Base-by-base conservation (phyloP, 2,797 vertebrate genomes). In the Tadarida brasiliensis region DNA sequence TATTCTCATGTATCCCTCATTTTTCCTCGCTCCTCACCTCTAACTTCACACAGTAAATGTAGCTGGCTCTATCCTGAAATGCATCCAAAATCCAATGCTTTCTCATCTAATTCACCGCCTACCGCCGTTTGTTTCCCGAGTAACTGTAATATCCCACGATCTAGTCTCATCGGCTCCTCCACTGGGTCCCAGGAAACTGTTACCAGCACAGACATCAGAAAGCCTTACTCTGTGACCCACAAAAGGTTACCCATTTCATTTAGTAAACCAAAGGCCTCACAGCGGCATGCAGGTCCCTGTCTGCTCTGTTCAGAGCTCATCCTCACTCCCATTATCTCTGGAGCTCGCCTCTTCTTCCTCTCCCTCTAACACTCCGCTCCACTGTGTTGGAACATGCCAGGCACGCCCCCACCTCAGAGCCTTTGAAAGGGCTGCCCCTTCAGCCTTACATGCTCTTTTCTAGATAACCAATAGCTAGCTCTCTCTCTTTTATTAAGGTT, bases 341-440 rank as follows among this genome's bases (percentile, higher is more conserved):
- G 20, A 61, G 11, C 30, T 28, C 16, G 11, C 51, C 57, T 87
- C 65, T 30, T 68, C 33, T 65, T 26, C 20, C 44, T 80, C 5
- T 59, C 39, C 14, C 28, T 54, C 39, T 44, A 22, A 35, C 47
- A 3, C 19, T 57, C 74, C 49, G 65, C 12, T 47, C 49, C 30
- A 2, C 1, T 57, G 44, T 28, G 3, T 68, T 68, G 9, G 49
- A 15, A 71, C 1, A 1, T 8, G 16, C 2, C 5, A 44, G 16
- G n/a, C n/a, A 12, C 0, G 7, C n/a, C 24, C n/a, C 51, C 16
- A 49, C 26, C 17, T 70, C 63, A 70, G 49, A 44, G 54, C 22
- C 24, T 93, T 87, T 39, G 83, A 7, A 7, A 11, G 49, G 67
- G 11, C 59, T 47, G 44, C 12, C 22, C 9, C 26, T 0, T 68